Percentiles rank a stretch among this genome's conserved stretches.
These are phyloP conservation scores for Recurvirostra avosetta DNA, from an alignment of 2,113 vertebrate species.

Conservation along the genomic window DNA sequence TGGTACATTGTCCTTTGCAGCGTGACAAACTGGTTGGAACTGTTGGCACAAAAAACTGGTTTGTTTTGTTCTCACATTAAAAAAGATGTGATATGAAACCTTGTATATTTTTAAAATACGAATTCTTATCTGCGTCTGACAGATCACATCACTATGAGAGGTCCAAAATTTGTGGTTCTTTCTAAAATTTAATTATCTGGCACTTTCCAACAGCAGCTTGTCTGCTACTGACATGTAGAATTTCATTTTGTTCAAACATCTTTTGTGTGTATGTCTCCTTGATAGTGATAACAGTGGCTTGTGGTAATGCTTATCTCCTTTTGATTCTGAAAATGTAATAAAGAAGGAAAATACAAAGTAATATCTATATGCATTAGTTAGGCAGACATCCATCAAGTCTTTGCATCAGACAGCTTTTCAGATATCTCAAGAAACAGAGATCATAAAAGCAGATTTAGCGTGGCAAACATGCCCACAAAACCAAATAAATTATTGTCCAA, in stretches of 20 bases:
- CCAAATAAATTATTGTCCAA: not conserved
- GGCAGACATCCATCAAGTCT: conserved; percentile 47
- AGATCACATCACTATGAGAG: conserved; percentile 62
- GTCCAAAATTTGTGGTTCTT: conserved; percentile 57
- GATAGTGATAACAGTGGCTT: conserved; percentile 69
- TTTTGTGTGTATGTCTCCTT: conserved; percentile 63
- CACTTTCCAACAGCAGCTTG: conserved; percentile 60
- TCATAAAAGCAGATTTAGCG: not conserved
- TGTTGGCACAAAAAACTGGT: not conserved
- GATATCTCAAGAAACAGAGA: conserved; percentile 4
- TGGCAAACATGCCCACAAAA: not conserved
- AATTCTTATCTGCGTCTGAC: conserved; percentile 69
- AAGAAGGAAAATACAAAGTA: conserved; percentile 69
- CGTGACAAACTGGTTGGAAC: not conserved
- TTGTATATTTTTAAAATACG: conserved; percentile 55
- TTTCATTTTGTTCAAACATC: conserved; percentile 74
- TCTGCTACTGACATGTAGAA: conserved; percentile 60
- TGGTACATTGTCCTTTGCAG: not conserved
- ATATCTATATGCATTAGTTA: conserved; percentile 47
- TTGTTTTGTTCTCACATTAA: conserved; percentile 42
- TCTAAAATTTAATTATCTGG: conserved; percentile 75
- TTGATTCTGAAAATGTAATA: conserved; percentile 74
- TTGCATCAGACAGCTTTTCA: conserved; percentile 9
- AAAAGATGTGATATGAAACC: not conserved
- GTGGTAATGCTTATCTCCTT: conserved; percentile 69